Percentiles rank a stretch among this genome's conserved stretches.
Conservation (phyloP, 2,113 vertebrate species). For the Solea solea region DNA sequence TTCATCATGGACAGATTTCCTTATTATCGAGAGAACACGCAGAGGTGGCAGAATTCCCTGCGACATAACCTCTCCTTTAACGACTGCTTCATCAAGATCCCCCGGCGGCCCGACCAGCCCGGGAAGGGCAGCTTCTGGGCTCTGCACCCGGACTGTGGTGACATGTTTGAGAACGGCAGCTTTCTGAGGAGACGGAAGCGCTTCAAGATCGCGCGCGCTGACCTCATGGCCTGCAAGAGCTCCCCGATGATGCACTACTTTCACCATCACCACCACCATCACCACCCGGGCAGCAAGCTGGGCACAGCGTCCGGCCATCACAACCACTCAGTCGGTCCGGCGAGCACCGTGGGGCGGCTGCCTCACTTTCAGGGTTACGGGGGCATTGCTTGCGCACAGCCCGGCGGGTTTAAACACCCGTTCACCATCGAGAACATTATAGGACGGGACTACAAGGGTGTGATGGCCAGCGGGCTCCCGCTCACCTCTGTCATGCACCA, state of each 20-base stretch:
- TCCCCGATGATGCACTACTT: slow-evolving; percentile 89
- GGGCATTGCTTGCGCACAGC: slow-evolving; percentile 67
- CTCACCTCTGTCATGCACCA: slow-evolving; percentile 96
- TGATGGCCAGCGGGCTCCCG: slow-evolving; percentile 90
- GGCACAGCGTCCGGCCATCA: slow-evolving; percentile 69
- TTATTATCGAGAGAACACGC: slow-evolving; percentile 94
- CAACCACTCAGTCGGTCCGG: slow-evolving; percentile 72
- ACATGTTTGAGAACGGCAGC: slow-evolving; percentile 96
- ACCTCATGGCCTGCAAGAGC: slow-evolving; percentile 85
- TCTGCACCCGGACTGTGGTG: slow-evolving; percentile 92
- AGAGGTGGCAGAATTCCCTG: slow-evolving; percentile 93
- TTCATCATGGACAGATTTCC: slow-evolving; percentile 96
- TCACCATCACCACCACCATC: slow-evolving; percentile 87
- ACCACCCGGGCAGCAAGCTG: slow-evolving; percentile 77
- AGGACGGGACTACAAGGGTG: slow-evolving; percentile 94
- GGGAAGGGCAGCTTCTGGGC: slow-evolving; percentile 96
- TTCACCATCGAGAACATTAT: slow-evolving; percentile 95
- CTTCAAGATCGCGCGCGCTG: slow-evolving; percentile 90
- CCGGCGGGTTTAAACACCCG: slow-evolving; percentile 91
- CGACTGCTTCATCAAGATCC: slow-evolving; percentile 96
- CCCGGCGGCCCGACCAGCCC: slow-evolving; percentile 90
- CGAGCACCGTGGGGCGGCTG: slow-evolving; percentile 83
- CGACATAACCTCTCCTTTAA: slow-evolving; percentile 94
- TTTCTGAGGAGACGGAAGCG: slow-evolving; percentile 91
- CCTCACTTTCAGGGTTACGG: slow-evolving; percentile 87